Evolutionary conservation across 2,113 vertebrate species (phyloP), one percentile per base, ranked within the genome.

Genomic region (Gymnobelideus leadbeateri): DNA sequence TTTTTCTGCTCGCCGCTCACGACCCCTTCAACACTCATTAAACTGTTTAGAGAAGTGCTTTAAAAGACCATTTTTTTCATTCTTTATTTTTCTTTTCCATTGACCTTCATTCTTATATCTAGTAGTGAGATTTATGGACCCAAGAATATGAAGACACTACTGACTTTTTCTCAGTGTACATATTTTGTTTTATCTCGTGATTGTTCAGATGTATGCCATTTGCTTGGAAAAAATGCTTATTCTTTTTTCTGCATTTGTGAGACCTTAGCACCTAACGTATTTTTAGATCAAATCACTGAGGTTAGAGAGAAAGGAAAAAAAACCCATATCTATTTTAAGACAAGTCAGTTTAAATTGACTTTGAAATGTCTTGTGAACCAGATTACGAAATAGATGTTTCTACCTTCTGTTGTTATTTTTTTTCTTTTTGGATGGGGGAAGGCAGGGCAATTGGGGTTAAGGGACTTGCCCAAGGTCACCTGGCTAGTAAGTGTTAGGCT

Each of bases 231-330:
- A 55, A 37, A 89, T 95, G 68, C 43, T 90, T 92, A 21, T 51
- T 54, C 43, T 96, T 92, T 95, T 46, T 96, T 95, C 37, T 96
- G 21, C 92, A 28, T 90, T 91, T 93, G 10, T 54, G 53, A 92
- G 93, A 89, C 2, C 51, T 19, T 94, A 0, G 31, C 84, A 93
- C 92, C 96, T 89, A 89, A 26, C 5, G 23, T 94, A 19, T 93
- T 43, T 96, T 93, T 90, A 94, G 77, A 93, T 92, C 26, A 28
- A 28, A n/a, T 94, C 37, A 91, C 49, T 91, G 84, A 95, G 14
- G 21, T 94, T 92, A 91, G 57, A 77, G 23, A 89, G 19, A 53
- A 23, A 96, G 68, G 37, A 16, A 21, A n/a, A 21, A n/a, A 43
- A 19, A 52, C 1, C 19, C 16, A 52, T 93, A 8, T 92, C 0